A percentile compares a stretch with the other conserved stretches of the same genome.
Conservation (phyloP, 1,140 invertebrate species). For the Schlechtendalia chinensis region DNA sequence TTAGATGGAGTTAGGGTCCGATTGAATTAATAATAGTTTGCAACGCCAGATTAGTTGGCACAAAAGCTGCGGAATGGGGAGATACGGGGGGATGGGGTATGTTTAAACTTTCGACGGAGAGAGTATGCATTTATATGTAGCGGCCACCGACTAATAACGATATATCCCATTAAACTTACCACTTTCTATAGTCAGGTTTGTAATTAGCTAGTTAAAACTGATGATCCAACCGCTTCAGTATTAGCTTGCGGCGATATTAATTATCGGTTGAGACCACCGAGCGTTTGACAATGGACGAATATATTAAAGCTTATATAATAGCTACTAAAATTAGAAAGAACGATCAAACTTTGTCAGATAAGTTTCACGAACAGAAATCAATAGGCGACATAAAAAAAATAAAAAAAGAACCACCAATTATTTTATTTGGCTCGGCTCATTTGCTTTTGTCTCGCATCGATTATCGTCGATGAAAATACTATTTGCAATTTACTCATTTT, state of each 20-base stretch:
- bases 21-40: conserved; percentile 49
- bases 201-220: conserved; percentile 45
- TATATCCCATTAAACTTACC: conserved; percentile 45
- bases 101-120: conserved; percentile 27
- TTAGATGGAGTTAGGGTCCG: not conserved
- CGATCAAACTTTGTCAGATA: conserved; percentile 8
- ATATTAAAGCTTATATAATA: conserved; percentile 35
- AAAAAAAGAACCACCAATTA: not conserved
- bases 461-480: too few species aligned
- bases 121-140: not conserved
- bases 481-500: too few species aligned
- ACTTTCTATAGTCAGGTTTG: conserved; percentile 32
- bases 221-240: conserved; percentile 21
- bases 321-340: conserved; percentile 33
- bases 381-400: not conserved
- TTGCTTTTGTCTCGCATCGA: not conserved
- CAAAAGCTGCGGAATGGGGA: not conserved
- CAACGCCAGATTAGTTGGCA: conserved; percentile 40
- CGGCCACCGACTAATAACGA: conserved; percentile 7
- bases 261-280: conserved; percentile 11
- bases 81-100: not conserved
- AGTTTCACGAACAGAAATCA: not conserved
- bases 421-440: not conserved
- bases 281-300: conserved; percentile 39
- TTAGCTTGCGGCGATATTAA: conserved; percentile 37